Evolutionary conservation across 2,888 invertebrate genomes (phyloP), one percentile per base, ranked within the genome.

Genomic region (Minunthozetes semirufus): DNA sequence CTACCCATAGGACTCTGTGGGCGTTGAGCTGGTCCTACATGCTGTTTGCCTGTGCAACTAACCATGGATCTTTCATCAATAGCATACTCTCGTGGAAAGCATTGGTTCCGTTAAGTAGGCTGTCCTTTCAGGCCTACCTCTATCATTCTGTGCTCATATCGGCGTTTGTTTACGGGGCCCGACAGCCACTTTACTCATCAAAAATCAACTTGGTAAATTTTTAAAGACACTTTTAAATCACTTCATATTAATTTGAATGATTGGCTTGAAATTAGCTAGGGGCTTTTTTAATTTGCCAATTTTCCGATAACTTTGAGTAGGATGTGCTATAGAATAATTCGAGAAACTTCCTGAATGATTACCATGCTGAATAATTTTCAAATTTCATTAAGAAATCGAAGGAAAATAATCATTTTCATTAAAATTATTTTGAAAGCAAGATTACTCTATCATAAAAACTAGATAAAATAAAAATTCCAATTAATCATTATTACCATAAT

Each of bases 11-110:
- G 59, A 80, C 80, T 25, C 78, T 82, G 0, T 82, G 82, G 78
- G 80, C 81, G 5, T 27, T 82, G 13, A 80, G 81, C 1, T 75
- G 82, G 46, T 80, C 80, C 15, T 81, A 81, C 80, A 76, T 82
- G 6, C 79, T 82, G 71, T 82, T 82, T 74, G 81, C 81, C n/a
- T 82, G 82, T 72, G 81, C 81, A 61, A 81, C 80, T n/a, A 81
- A 80, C 38, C 78, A 81, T 68, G 82, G 82, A 4, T 81, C 81
- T 33, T 75, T 78, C 2, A 71, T 82, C 56, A 82, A 82, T 76
- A 77, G 76, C 1, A 33, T 81, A 19, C 78, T 82, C 11, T 80
- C 80, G 0, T 77, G 78, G 68, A 78, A 79, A 33, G 76, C 77
- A 25, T 78, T 82, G 33, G 76, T 82, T 42, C 81, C 82, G 5